Conservation (phyloP, 2,797 vertebrate species). For the Silurus aristotelis region DNA sequence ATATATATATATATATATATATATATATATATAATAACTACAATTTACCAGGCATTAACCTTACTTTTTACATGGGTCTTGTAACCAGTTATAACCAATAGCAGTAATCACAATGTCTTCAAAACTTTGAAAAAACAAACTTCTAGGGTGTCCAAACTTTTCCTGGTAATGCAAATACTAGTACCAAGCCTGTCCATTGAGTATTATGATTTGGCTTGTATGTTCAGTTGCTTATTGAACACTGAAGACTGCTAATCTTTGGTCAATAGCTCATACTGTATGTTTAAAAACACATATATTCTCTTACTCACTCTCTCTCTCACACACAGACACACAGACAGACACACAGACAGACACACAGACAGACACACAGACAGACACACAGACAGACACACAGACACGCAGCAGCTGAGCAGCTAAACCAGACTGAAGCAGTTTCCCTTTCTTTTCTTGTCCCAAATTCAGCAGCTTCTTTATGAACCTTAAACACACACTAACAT, state of each 20-base stretch:
- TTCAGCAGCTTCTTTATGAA: conserved; percentile 38
- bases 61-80: conserved; percentile 4
- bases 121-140: not conserved
- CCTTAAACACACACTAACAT: not conserved
- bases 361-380: not conserved
- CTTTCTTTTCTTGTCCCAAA: conserved; percentile 28
- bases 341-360: conserved; percentile 19
- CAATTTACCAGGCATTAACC: not conserved
- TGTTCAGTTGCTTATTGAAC: conserved; percentile 24
- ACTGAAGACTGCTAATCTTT: conserved; percentile 63
- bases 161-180: not conserved
- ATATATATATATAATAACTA: too few species aligned
- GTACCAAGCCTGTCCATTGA: conserved; percentile 27
- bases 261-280: conserved; percentile 66
- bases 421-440: conserved; percentile 28
- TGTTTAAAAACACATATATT: conserved; percentile 14
- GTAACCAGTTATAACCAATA: not conserved
- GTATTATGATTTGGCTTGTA: conserved; percentile 43
- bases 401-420: conserved; percentile 9
- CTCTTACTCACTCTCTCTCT: too few species aligned
- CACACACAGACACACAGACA: conserved; percentile 2
- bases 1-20: too few species aligned
- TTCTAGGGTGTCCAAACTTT: conserved; percentile 13
- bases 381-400: not conserved
- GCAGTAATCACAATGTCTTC: not conserved